Evolutionary conservation across 1,140 invertebrate genomes (phyloP), one percentile per base, ranked within the genome.

Genomic region (Ips nitidus): DNA sequence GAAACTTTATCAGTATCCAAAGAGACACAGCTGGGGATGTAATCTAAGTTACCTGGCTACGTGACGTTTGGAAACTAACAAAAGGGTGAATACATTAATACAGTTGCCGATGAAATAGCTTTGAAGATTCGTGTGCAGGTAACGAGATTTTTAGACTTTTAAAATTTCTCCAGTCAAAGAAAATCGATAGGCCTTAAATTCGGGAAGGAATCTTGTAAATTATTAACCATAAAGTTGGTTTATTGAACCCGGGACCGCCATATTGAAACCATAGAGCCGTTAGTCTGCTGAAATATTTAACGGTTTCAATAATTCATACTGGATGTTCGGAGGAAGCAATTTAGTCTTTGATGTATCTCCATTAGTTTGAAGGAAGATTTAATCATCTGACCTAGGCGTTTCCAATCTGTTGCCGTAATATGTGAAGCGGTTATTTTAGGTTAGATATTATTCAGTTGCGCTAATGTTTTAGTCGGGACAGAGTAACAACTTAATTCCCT

Each of bases 1-100:
- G 38, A 36, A 59, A 59, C 57, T 59, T 59, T 59, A 59, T 59
- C 57, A 59, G 41, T 40, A 59, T 8, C 57, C 57, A 59, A 59
- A 59, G 57, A 55, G 57, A 42, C 57, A 39, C 57, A 59, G 57
- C 57, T 59, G 57, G 38, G 41, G 37, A 42, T 59, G 41, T 59
- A 59, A 59, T 59, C 57, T 59, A 59, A 59, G 57, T 59, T 59
- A 59, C 57, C 57, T 59, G 39, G 42, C 39, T 41, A 59, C 57
- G 57, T 59, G 57, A 59, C 37, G 57, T 42, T 41, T 59, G n/a
- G 38, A 8, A 40, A 59, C 57, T 59, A 59, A 59, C 41, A 42
- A 59, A 22, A 41, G 57, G 57, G 57, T 59, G 57, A 59, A 59
- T 59, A 59, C 41, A 59, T 59, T 59, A 56, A 56, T 6, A 50